Evolutionary conservation across 2,113 vertebrate species (phyloP), one percentile per base, ranked within the genome.

Genomic region (Hemiprocne comata): DNA sequence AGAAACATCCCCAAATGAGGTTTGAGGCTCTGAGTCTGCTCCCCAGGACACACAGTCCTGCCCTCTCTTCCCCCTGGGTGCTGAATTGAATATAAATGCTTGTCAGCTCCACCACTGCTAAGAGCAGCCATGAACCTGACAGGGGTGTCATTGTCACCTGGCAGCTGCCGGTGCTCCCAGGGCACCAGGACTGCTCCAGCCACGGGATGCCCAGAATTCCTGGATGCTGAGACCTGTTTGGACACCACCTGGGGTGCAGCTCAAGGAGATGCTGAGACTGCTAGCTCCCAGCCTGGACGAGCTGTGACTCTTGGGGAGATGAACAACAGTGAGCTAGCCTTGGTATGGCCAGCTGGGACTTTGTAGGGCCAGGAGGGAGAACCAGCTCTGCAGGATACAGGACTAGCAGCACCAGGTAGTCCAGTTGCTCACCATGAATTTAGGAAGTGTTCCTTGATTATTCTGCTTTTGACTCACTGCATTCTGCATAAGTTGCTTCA

Each of bases 141-240:
- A 90, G 53, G 57, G 65, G n/a, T 72, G 85, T 94, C 86, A 79
- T 28, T 90, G 89, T 87, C 89, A 90, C 89, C 58, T 7, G 2
- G 62, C 85, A 67, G 94, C 85, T 83, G 85, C 65, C 3, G 3
- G 48, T 33, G 42, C 79, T 67, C 64, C 58, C 4, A 5, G 65
- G 58, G 21, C 1, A 0, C 51, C 67, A 28, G 57, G 17, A 8
- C 64, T 0, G 8, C 57, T 54, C 64, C 38, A 21, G 58, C 76
- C 5, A 0, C 0, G 6, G 57, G 69, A 31, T 3, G 1, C 71
- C 40, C 0, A 3, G 61, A 15, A 36, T 61, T 40, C 29, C 1
- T 29, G 71, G 61, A 50, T 3, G 28, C 10, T 1, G 17, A 36
- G 65, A n/a, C 11, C 81, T 42, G 36, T 55, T n/a, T 8, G 44